phyloP scores from a whole-genome alignment of 2,888 invertebrate genomes.

The Caenorhabditis virilis region DNA sequence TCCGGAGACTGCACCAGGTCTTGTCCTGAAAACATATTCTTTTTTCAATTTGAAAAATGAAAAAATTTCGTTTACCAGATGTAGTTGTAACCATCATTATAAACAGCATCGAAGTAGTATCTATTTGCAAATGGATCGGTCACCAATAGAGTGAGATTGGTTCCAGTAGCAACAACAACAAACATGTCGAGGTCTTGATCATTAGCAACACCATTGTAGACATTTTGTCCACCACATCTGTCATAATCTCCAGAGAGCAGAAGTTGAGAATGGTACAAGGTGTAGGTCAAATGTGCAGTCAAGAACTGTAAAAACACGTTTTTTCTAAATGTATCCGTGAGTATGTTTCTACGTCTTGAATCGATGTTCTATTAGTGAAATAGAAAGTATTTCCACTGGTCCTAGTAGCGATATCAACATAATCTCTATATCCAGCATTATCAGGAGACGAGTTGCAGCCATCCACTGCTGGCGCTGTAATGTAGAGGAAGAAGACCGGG shows the following conservation, averaged over 20 bases:
- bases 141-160: slow-evolving; percentile 17
- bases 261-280: slow-evolving; percentile 49
- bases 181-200: slow-evolving; percentile 37
- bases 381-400: slow-evolving; percentile 38
- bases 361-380: slow-evolving; percentile 17
- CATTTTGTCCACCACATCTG: slow-evolving; percentile 38
- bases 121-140: slow-evolving; percentile 30
- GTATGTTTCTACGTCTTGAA: slow-evolving; percentile 10
- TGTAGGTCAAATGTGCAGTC: slow-evolving; percentile 42
- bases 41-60: not conserved
- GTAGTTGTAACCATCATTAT: slow-evolving; percentile 36
- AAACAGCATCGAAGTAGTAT: slow-evolving; percentile 11
- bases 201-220: slow-evolving; percentile 37
- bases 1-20: slow-evolving; percentile 38
- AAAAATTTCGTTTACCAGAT: slow-evolving; percentile 26
- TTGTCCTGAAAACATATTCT: slow-evolving; percentile 20
- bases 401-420: slow-evolving; percentile 36
- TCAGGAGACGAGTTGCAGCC: slow-evolving; percentile 35
- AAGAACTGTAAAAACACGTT: slow-evolving; percentile 26
- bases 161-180: slow-evolving; percentile 47
- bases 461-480: slow-evolving; percentile 35
- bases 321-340: not conserved
- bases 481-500: slow-evolving; percentile 52
- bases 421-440: slow-evolving; percentile 43
- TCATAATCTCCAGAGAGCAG: slow-evolving; percentile 47